These are phyloP conservation scores for Thalpophila matura DNA, from an alignment of 2,888 invertebrate species.

Conservation along the genomic window DNA sequence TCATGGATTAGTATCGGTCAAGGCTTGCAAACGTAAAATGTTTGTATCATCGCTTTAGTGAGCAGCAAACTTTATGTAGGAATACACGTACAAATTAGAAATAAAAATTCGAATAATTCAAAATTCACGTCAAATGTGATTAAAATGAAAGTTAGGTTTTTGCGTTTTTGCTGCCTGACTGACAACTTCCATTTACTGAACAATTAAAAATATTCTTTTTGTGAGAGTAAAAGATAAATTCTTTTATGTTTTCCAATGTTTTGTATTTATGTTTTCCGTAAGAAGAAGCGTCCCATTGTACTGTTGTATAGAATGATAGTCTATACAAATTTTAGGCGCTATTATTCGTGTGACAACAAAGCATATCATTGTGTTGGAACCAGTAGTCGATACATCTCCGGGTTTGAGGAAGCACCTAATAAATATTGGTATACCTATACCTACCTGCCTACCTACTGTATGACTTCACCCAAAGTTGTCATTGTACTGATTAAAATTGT, in stretches of 20 bases:
- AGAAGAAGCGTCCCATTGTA: slow-evolving; percentile 73
- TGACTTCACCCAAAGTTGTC: slow-evolving; percentile 6
- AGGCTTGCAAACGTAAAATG: slow-evolving; percentile 36
- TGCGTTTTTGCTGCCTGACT: slow-evolving; percentile 17
- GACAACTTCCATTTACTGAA: slow-evolving; percentile 31
- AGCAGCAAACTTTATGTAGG: slow-evolving; percentile 39
- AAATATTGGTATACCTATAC: no score
- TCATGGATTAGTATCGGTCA: slow-evolving; percentile 49
- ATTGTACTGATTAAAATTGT: slow-evolving; percentile 11
- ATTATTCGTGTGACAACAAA: slow-evolving; percentile 82
- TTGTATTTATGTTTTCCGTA: slow-evolving; percentile 68
- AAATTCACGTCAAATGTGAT: slow-evolving; percentile 31
- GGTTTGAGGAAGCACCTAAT: slow-evolving; percentile 28
- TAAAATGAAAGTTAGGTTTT: slow-evolving; percentile 24
- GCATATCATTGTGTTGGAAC: slow-evolving; percentile 74
- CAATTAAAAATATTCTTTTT: slow-evolving; percentile 50
- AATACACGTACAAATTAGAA: slow-evolving; percentile 29
- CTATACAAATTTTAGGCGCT: slow-evolving; percentile 75
- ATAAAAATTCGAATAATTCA: slow-evolving; percentile 17
- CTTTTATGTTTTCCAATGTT: slow-evolving; percentile 52
- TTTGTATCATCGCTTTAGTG: slow-evolving; percentile 33
- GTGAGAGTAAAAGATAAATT: slow-evolving; percentile 28
- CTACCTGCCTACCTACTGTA: slow-evolving; percentile 31
- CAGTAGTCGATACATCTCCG: slow-evolving; percentile 58
- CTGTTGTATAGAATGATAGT: slow-evolving; percentile 71